phyloP scores from a whole-genome alignment of 2,113 vertebrate species.

The Todiramphus saurophagus region DNA sequence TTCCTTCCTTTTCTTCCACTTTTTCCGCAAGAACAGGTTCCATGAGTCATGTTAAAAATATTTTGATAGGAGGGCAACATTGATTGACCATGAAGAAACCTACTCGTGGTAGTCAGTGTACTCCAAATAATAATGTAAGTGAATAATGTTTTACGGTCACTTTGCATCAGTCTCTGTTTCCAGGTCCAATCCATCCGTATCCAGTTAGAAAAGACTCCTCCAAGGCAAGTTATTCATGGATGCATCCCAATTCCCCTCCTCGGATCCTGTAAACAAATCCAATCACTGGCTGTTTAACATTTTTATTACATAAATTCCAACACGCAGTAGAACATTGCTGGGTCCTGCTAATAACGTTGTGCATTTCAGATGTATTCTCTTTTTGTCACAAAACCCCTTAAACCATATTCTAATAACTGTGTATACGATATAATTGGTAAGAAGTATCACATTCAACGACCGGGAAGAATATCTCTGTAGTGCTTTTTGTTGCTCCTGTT shows the following conservation, averaged over 20 bases:
- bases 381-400: slow-evolving; percentile 76
- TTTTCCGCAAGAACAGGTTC: not conserved
- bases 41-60: not conserved
- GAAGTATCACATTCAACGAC: slow-evolving; percentile 56
- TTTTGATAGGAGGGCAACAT: slow-evolving; percentile 12
- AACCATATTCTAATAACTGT: slow-evolving; percentile 77
- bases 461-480: slow-evolving; percentile 54
- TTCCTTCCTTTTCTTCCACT: not conserved
- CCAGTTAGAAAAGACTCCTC: slow-evolving; percentile 53
- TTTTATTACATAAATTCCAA: slow-evolving; percentile 55
- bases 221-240: slow-evolving; percentile 56
- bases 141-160: slow-evolving; percentile 46
- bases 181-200: slow-evolving; percentile 44
- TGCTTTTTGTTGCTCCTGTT: slow-evolving; percentile 62
- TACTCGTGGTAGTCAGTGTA: not conserved
- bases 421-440: slow-evolving; percentile 75
- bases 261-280: slow-evolving; percentile 62
- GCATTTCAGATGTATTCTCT: slow-evolving; percentile 73
- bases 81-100: slow-evolving; percentile 38
- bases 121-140: slow-evolving; percentile 29
- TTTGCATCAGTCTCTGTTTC: slow-evolving; percentile 39
- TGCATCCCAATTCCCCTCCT: slow-evolving; percentile 51
- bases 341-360: slow-evolving; percentile 70
- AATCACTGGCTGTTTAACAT: slow-evolving; percentile 53
- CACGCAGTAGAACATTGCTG: slow-evolving; percentile 37